These are phyloP conservation scores for Marcusenius ussheri DNA, from an alignment of 2,113 vertebrate species.

Conservation along the genomic window DNA sequence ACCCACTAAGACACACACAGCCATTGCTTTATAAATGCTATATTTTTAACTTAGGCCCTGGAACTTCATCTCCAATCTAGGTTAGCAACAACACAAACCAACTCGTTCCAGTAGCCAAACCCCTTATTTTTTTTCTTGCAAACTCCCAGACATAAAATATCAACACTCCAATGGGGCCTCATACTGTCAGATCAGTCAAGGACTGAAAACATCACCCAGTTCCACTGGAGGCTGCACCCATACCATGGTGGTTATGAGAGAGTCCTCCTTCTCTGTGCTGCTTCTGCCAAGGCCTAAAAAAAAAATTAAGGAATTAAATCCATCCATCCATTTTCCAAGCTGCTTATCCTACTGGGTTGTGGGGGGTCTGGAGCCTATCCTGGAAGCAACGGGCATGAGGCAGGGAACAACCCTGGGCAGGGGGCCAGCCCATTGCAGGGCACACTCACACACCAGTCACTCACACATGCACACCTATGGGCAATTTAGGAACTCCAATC, in stretches of 20 bases:
- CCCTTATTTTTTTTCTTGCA: background rate
- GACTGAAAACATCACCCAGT: background rate
- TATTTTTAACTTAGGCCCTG: background rate
- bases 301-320: conserved; percentile 16
- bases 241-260: conserved; percentile 87
- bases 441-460: no score
- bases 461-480: no score
- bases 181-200: background rate
- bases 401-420: no score
- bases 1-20: background rate
- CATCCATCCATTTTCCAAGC: no score
- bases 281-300: conserved; percentile 65
- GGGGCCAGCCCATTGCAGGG: no score
- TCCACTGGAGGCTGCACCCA: background rate
- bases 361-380: no score
- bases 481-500: no score
- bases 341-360: no score
- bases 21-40: background rate
- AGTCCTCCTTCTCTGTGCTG: conserved; percentile 73
- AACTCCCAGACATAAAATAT: background rate
- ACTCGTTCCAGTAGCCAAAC: background rate
- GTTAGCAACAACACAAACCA: background rate
- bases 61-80: background rate
- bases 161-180: background rate
- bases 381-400: no score